Conservation (phyloP, 2,888 invertebrate species). For the Caenorhabditis sp. region DNA sequence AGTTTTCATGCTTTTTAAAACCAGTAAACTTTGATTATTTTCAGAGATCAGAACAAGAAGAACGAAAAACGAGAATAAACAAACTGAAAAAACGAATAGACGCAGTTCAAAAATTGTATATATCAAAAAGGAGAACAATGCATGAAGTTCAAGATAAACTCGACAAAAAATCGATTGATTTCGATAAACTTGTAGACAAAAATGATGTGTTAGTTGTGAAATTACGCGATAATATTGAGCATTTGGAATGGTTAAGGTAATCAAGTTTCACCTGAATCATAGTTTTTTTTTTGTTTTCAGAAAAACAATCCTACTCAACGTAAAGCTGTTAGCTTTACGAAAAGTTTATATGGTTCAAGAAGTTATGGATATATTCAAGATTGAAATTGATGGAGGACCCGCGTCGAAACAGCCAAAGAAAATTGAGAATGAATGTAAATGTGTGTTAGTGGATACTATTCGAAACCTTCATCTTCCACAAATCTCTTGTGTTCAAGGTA, state of each 20-base stretch:
- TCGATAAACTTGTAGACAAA: not conserved
- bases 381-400: slow-evolving; percentile 43
- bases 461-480: slow-evolving; percentile 57
- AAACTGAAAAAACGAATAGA: slow-evolving; percentile 16
- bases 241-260: slow-evolving; percentile 5
- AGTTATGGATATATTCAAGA: slow-evolving; percentile 31
- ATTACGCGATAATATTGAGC: not conserved
- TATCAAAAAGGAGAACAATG: slow-evolving; percentile 23
- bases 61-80: slow-evolving; percentile 13
- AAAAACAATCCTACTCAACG: not conserved
- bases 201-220: not conserved
- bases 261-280: not conserved
- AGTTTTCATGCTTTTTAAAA: not conserved
- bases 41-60: slow-evolving; percentile 12
- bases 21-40: not conserved
- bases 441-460: slow-evolving; percentile 51
- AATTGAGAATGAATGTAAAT: slow-evolving; percentile 20
- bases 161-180: slow-evolving; percentile 15
- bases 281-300: not conserved
- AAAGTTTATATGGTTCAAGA: slow-evolving; percentile 27
- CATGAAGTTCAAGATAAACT: slow-evolving; percentile 29
- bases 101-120: slow-evolving; percentile 20
- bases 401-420: slow-evolving; percentile 14
- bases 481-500: slow-evolving; percentile 36
- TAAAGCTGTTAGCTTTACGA: slow-evolving; percentile 10